Evolutionary conservation across 2,888 invertebrate genomes (phyloP).

Genomic region (Leptopilina myrica): DNA sequence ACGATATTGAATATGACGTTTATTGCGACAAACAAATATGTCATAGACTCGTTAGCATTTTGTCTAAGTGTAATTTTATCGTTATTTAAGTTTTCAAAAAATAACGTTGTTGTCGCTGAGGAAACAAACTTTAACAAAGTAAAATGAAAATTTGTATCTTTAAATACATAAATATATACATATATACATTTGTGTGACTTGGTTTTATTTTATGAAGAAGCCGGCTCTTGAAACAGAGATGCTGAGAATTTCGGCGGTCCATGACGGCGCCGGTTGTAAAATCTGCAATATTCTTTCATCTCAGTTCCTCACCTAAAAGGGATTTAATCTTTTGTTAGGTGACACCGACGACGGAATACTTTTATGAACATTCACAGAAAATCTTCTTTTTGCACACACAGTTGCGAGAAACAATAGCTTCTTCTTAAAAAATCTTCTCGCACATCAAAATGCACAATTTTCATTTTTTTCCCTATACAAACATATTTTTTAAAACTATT

Average conservation of each 20-base stretch:
- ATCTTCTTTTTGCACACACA: background rate
- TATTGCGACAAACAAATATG: too few species aligned
- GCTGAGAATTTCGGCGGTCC: conserved; percentile 63
- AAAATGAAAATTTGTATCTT: conserved; percentile 9
- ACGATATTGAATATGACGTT: too few species aligned
- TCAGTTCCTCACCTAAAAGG: conserved; percentile 45
- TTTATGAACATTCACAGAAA: conserved; percentile 29
- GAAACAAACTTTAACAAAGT: background rate
- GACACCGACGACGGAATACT: conserved; percentile 36
- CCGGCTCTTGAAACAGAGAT: conserved; percentile 50
- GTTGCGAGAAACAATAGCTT: too few species aligned
- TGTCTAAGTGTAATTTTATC: too few species aligned
- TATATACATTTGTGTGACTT: conserved; percentile 28
- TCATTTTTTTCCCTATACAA: too few species aligned
- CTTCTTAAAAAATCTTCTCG: too few species aligned
- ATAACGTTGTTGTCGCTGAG: background rate
- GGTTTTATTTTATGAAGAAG: conserved; percentile 43
- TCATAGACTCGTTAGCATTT: too few species aligned
- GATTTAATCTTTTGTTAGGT: conserved; percentile 46
- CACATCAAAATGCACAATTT: too few species aligned
- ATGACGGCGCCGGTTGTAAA: conserved; percentile 71
- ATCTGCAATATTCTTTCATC: conserved; percentile 55
- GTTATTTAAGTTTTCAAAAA: too few species aligned
- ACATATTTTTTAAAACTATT: too few species aligned
- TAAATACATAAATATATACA: conserved; percentile 29